Percentiles rank a stretch among this genome's conserved stretches.
phyloP scores from a whole-genome alignment of 2,888 invertebrate species.

The Yponomeuta plumbellus region DNA sequence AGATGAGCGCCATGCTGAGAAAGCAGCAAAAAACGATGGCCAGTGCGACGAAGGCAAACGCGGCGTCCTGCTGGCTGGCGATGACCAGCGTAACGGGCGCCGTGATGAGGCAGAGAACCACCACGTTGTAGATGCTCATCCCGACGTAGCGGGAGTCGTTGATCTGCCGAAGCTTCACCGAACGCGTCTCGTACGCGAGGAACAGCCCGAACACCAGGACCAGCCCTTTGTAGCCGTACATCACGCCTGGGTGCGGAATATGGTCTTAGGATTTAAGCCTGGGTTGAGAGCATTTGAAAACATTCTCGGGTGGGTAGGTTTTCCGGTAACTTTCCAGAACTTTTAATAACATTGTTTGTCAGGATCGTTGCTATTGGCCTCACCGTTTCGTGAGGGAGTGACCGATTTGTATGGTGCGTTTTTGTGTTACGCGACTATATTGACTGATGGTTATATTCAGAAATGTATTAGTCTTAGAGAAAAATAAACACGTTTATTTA shows the following conservation, averaged over 20 bases:
- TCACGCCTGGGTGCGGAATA: conserved; percentile 80
- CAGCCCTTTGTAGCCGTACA: conserved; percentile 97
- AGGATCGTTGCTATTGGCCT: no score
- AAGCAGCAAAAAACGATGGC: conserved; percentile 99
- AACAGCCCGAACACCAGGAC: conserved; percentile 98
- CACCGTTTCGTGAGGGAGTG: no score
- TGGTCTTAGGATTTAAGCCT: not conserved
- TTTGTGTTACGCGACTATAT: no score
- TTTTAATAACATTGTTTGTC: not conserved
- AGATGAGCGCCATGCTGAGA: conserved; percentile 98
- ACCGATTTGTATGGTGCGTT: no score
- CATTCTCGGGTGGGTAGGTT: conserved; percentile 2
- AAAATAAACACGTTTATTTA: no score
- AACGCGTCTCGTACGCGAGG: conserved; percentile 98
- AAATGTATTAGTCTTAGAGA: no score
- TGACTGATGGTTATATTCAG: no score
- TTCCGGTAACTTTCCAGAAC: conserved; percentile 19
- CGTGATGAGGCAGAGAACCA: conserved; percentile 97
- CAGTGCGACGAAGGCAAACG: conserved; percentile 96
- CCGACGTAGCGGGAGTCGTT: conserved; percentile 99
- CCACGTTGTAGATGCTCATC: conserved; percentile 99
- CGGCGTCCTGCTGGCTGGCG: conserved; percentile 97
- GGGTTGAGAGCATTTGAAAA: no score
- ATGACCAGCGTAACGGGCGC: conserved; percentile 98
- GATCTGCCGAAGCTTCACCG: conserved; percentile 96